Evolutionary conservation across 2,888 invertebrate genomes (phyloP), one percentile per base, ranked within the genome.

Genomic region (Polietes domitor): DNA sequence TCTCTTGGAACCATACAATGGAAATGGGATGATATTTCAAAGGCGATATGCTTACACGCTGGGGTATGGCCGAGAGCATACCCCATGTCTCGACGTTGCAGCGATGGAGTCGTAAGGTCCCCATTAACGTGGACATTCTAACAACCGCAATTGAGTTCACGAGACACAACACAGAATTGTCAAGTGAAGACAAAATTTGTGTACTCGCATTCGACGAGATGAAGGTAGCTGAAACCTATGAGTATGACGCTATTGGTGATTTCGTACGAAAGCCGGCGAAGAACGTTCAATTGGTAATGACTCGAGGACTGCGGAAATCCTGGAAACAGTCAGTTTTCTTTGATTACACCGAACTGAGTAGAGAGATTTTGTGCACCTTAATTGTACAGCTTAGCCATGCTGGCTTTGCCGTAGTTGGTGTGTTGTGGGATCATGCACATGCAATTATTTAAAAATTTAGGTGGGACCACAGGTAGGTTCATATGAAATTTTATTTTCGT

Each of bases 351-450:
- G 28, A 26, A 17, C 82, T 85, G 32, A 77, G 41, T 7, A 63
- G 41, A 17, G 12, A 55, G 3, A 19, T 32, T 10, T 12, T 80
- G 10, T n/a, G n/a, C 10, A 15, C 26, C 26, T 47, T 80, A 9
- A 70, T 75, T 26, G 0, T 15, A 7, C 12, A 17, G 19, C 17
- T 84, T 0, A 19, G 80, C 19, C 4, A 37, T 9, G 75, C 68
- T 1, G 74, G 77, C 1, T 85, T 70, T 28, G 47, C 70, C 0
- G 78, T 85, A 4, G 81, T 83, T 17, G 81, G 79, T 61, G 63
- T 17, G 77, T 77, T n/a, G 58, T 80, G 68, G 78, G 55, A 2
- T n/a, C 72, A 0, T 26, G 12, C 4, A 77, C 75, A 21, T 32
- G n/a, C 0, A 71, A 21, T 37, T 85, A 28, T 85, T 73, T 63